Base-by-base conservation (phyloP, 2,113 vertebrate species). In the Nothocercus julius region DNA sequence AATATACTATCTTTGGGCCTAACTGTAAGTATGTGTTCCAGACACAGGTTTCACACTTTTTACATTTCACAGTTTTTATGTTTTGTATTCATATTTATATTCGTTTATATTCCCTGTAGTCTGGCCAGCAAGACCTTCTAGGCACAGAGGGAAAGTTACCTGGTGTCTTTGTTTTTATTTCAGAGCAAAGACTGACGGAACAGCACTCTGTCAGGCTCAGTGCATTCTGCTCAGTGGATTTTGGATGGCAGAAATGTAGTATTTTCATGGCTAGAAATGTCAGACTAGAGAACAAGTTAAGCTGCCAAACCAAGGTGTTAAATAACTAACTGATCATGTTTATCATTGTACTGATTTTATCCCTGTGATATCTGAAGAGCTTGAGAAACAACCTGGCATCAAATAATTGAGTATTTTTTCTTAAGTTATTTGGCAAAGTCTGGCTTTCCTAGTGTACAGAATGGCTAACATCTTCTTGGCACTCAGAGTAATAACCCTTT, bases 371-470 rank as follows among this genome's bases (percentile, higher is more conserved):
- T 88, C 61, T 67, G 42, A 63, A 73, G n/a, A 13, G 24, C 11
- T 36, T 75, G 51, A 75, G 22, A 84, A 72, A 28, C 3, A 72
- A 6, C 27, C 49, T 54, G 44, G 24, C 44, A 9, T 70, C 34
- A 72, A 69, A 78, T 34, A 74, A 67, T 1, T 2, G 38, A 7
- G 7, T 22, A 14, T 54, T 83, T 83, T 77, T 19, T 61, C 7
- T 61, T 54, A 20, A 0, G 0, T 4, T 78, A 4, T 30, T 59
- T 82, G 58, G 15, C 24, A 64, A 82, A 76, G 22, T 0, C n/a
- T 85, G 2, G 9, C 9, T 86, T 77, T 7, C 18, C 27, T 63
- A 15, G 9, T 18, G 10, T 19, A 30, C 9, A 2, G 0, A 2
- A 8, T 59, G 30, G 9, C 24, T 78, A 40, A 34, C 1, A 0